Conservation (phyloP, 2,888 invertebrate genomes). For the Plagodis dolabraria region DNA sequence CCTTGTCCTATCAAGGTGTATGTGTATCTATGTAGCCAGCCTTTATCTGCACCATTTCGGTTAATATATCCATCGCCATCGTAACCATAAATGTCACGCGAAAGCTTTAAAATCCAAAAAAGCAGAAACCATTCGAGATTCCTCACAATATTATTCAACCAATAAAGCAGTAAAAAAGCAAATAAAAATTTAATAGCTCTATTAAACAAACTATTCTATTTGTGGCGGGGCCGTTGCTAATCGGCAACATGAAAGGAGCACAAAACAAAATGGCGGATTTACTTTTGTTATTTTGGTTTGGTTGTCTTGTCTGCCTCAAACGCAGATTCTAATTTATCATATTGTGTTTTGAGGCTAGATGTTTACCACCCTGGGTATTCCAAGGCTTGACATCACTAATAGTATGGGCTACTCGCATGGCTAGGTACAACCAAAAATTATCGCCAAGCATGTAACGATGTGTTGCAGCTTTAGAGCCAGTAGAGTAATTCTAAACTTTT, state of each 20-base stretch:
- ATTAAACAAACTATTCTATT: slow-evolving; percentile 24
- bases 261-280: slow-evolving; percentile 13
- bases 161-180: slow-evolving; percentile 24
- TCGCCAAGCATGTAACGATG: no score
- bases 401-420: no score
- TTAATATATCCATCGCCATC: slow-evolving; percentile 15
- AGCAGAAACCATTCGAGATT: slow-evolving; percentile 18
- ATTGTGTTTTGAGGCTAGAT: no score
- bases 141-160: slow-evolving; percentile 23
- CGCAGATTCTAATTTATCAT: no score
- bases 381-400: no score
- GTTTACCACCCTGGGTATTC: no score
- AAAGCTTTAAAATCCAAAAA: slow-evolving; percentile 21
- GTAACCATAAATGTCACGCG: slow-evolving; percentile 22
- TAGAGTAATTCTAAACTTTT: no score
- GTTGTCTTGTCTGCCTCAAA: no score
- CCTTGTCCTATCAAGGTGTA: no score
- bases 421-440: no score
- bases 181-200: slow-evolving; percentile 21
- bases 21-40: neutral
- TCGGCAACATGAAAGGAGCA: slow-evolving; percentile 16
- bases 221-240: slow-evolving; percentile 10
- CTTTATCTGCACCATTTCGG: slow-evolving; percentile 5
- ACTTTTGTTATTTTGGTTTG: no score
- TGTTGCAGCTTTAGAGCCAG: no score